A percentile compares a stretch with the other conserved stretches of the same genome.
These are phyloP conservation scores for Watsonalla binaria DNA, from an alignment of 2,888 invertebrate genomes.

Conservation along the genomic window DNA sequence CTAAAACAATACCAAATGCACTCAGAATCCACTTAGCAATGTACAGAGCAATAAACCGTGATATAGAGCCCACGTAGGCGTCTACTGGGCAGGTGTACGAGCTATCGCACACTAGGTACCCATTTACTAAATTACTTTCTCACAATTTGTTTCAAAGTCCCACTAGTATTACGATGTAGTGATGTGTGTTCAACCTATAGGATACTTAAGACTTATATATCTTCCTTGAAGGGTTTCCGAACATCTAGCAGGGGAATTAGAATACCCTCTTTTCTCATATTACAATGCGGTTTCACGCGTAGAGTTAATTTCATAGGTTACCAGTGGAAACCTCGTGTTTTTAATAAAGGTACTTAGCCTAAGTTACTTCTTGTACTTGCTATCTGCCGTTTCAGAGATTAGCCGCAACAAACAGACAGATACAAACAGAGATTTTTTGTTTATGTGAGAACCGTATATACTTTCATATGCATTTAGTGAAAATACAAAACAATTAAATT, in stretches of 20 bases:
- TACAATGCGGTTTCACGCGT: too few relatives aligned
- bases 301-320: too few relatives aligned
- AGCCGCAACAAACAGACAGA: too few relatives aligned
- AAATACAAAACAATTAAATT: too few relatives aligned
- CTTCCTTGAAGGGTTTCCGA: not conserved
- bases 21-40: slow-evolving; percentile 22
- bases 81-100: slow-evolving; percentile 29
- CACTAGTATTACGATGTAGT: slow-evolving; percentile 25
- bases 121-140: slow-evolving; percentile 40
- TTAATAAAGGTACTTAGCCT: too few relatives aligned
- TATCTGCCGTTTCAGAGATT: too few relatives aligned
- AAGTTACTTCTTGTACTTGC: too few relatives aligned
- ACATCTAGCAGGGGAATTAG: not conserved
- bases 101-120: slow-evolving; percentile 27
- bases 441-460: too few relatives aligned
- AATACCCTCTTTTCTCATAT: not conserved
- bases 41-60: slow-evolving; percentile 21
- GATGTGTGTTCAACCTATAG: not conserved
- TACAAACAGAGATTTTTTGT: too few relatives aligned
- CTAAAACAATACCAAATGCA: slow-evolving; percentile 16
- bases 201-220: too few relatives aligned
- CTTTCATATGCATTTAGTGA: too few relatives aligned
- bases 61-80: slow-evolving; percentile 11
- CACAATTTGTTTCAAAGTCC: slow-evolving; percentile 29
- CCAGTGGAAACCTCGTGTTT: too few relatives aligned